Base-by-base conservation (phyloP, 2,113 vertebrate species). In the Podarcis raffonei region DNA sequence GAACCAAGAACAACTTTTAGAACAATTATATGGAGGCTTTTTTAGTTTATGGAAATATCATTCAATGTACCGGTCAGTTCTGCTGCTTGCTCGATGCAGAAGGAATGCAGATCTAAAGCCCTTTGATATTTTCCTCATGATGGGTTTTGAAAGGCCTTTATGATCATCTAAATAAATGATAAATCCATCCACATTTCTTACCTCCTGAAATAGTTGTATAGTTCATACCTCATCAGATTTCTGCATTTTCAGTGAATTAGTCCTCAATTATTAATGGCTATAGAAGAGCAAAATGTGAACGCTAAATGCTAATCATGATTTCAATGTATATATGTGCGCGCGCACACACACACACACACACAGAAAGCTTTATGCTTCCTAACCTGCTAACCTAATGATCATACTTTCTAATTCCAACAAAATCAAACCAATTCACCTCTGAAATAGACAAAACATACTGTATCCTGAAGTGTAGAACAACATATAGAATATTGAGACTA, bases 221-320 rank as follows among this genome's bases (percentile, higher is more conserved):
- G 93, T 89, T 94, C 94, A 89, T 90, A 89, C 86, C 48, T 95
- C 66, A 93, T 91, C 82, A 89, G 92, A 89, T 93, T 80, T 88
- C 89, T 91, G 69, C 62, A 87, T 94, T 93, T 94, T 93, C 87
- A 91, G 71, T 89, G 91, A 94, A 96, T 94, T 95, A 94, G 93
- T 93, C 82, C 48, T 94, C 72, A 95, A 94, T 95, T 94, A 94
- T 93, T 93, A 92, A 94, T 93, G 86, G 89, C 88, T 88, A 88
- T 90, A 30, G 94, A 93, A 91, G 90, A 94, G 80, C 84, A 88
- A 92, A 85, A 83, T 83, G 91, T 89, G 79, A 62, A 88, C 75
- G 86, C 22, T 23, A 88, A 84, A 92, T 95, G 90, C 90, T 94
- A 95, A 94, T 94, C 81, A 91, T 92, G 93, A 81, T 90, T 92